phyloP scores from a whole-genome alignment of 2,797 vertebrate genomes.

The Leuciscus waleckii region DNA sequence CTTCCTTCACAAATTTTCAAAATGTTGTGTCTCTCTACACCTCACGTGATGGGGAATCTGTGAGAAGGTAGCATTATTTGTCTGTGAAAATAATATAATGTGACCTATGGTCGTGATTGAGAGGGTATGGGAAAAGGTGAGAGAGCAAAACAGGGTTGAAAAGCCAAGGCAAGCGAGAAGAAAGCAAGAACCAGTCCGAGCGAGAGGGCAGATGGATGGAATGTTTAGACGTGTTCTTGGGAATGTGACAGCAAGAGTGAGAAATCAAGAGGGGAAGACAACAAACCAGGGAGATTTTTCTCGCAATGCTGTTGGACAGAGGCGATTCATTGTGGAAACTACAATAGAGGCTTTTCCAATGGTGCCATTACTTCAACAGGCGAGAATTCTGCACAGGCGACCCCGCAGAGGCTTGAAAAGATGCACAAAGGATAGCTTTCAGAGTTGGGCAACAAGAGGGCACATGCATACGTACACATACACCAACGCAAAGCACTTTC shows the following conservation, averaged over 20 bases:
- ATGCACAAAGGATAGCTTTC: constrained; percentile 83
- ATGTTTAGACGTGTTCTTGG: constrained; percentile 80
- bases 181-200: constrained; percentile 67
- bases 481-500: constrained; percentile 68
- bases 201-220: constrained; percentile 80
- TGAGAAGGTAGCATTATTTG: constrained; percentile 28
- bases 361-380: constrained; percentile 94
- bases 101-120: constrained; percentile 38
- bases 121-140: constrained; percentile 53
- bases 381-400: constrained; percentile 92
- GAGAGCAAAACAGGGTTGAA: constrained; percentile 64
- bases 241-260: constrained; percentile 84
- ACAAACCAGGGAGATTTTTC: constrained; percentile 82
- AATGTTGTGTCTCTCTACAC: constrained; percentile 18
- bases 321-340: constrained; percentile 85
- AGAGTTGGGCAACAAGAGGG: constrained; percentile 75
- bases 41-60: constrained; percentile 1
- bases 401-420: constrained; percentile 77
- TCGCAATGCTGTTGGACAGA: constrained; percentile 79
- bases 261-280: constrained; percentile 81
- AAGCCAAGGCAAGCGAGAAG: constrained; percentile 67
- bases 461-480: constrained; percentile 73
- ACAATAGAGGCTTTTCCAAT: constrained; percentile 86
- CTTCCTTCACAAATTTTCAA: not conserved
- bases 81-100: constrained; percentile 41